A percentile compares a stretch with the other conserved stretches of the same genome.
These are phyloP conservation scores for Watsonalla binaria DNA, from an alignment of 2,888 invertebrate genomes.

Conservation along the genomic window DNA sequence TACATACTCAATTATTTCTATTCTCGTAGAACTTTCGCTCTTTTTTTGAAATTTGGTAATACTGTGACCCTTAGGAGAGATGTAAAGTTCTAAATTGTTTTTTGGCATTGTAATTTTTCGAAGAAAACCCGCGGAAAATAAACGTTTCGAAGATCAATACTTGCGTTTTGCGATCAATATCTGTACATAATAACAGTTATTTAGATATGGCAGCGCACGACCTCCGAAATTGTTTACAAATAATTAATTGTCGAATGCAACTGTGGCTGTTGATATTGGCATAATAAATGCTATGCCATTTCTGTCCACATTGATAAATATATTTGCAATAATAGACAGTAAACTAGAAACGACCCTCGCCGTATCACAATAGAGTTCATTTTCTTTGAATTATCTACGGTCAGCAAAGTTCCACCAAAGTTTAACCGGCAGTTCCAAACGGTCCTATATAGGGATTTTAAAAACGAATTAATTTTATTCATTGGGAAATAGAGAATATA, in stretches of 20 bases:
- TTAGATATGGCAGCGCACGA: slow-evolving; percentile 60
- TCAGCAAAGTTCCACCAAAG: slow-evolving; percentile 18
- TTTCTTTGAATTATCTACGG: slow-evolving; percentile 7
- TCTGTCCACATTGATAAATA: slow-evolving; percentile 51
- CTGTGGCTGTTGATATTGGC: slow-evolving; percentile 67
- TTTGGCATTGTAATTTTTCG: too few relatives aligned
- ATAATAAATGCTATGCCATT: slow-evolving; percentile 67
- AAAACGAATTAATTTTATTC: slow-evolving; percentile 72
- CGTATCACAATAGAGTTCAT: slow-evolving; percentile 14
- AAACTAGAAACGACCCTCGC: slow-evolving; percentile 27
- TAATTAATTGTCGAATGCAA: slow-evolving; percentile 75
- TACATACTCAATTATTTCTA: background rate
- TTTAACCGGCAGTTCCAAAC: slow-evolving; percentile 37
- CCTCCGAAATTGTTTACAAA: slow-evolving; percentile 68
- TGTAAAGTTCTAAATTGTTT: too few relatives aligned
- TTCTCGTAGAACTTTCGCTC: too few relatives aligned
- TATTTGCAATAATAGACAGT: slow-evolving; percentile 17
- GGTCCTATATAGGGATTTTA: slow-evolving; percentile 58
- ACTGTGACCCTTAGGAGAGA: too few relatives aligned
- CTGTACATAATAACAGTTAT: slow-evolving; percentile 28
- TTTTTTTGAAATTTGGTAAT: too few relatives aligned
- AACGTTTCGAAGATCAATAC: too few relatives aligned
- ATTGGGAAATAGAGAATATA: slow-evolving; percentile 72
- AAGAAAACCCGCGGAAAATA: too few relatives aligned
- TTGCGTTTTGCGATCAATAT: too few relatives aligned